Evolutionary conservation across 1,140 invertebrate genomes (phyloP), one percentile per base, ranked within the genome.

Genomic region (Cylas formicarius): DNA sequence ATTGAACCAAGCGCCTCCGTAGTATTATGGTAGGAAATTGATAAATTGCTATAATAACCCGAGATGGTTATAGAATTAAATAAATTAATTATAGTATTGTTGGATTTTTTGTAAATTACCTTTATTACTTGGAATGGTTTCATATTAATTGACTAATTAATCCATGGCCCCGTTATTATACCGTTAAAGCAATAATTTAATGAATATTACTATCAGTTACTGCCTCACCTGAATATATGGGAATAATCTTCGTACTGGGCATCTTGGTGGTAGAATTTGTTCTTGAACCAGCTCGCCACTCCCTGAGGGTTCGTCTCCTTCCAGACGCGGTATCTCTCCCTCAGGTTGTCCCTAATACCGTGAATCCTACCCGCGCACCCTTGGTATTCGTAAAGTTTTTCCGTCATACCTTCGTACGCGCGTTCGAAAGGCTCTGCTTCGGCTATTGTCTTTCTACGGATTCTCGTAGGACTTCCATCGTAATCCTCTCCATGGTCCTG

Each of bases 311-410:
- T 57, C 48, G 71, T 60, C 36, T 83, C 76, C 37, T 74, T 77
- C 67, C 74, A 80, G 7, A 61, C 58, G 3, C 65, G 55, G 70
- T 73, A 80, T 52, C 69, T 71, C 56, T 81, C 77, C 38, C 70
- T 72, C 13, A 77, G 63, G 27, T 68, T 71, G 71, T 86, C 82
- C 19, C 80, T 70, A 34, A 73, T 67, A 17, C 69, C 67, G 57
- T 88, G 84, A n/a, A 81, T 60, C 19, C 81, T 70, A n/a, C 84
- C 85, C 0, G 75, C 59, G 18, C 80, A 61, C 5, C 84, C 84
- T 55, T 85, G 77, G 59, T 89, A 89, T 47, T 85, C 80, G 55
- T 85, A 74, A 37, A 89, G 66, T 64, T 89, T 89, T 44, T 87
- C 83, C 53, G 37, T 37, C 72, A 40, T 44, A 17, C 17, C 8